Base-by-base conservation (phyloP, 2,797 vertebrate genomes). In the Psittacula echo region DNA sequence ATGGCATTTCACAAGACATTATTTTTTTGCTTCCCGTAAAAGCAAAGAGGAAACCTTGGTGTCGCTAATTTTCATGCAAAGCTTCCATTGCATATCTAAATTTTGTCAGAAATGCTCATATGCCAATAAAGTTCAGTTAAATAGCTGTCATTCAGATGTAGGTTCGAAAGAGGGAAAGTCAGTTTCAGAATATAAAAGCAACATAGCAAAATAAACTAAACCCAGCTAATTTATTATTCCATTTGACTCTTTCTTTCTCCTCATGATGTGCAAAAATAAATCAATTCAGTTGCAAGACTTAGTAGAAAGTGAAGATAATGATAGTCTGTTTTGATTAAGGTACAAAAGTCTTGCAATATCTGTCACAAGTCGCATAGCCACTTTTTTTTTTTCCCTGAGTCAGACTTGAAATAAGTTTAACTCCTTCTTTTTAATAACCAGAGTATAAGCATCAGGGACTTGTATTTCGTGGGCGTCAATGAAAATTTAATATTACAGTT, bases 251-350 rank as follows among this genome's bases (percentile, higher is more conserved):
- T 53, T 85, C 80, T 74, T 81, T 91, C 34, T 91, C 56, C 22
- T 68, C 91, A 22, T n/a, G 60, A 90, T 85, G 61, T 62, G 60
- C 21, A 76, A 93, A 94, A 95, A 81, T 37, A 93, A 83, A 92
- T 80, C 32, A 88, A 41, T 65, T 88, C 30, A 76, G 39, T 87
- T 16, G 23, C 84, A 68, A 80, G 66, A 74, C 47, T 64, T 85
- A 82, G 76, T 77, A 90, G 48, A 75, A 94, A 89, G 65, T 65
- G 75, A 90, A 75, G 64, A 62, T 42, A 64, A 72, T 72, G 42
- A 56, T 77, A 85, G 45, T 48, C 24, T 80, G 47, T 45, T 74
- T 81, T 93, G 71, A 76, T 90, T 82, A 68, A 85, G 61, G 72
- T 83, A 81, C 42, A 53, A 7, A 94, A 78, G 53, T 96, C 72